phyloP scores from a whole-genome alignment of 2,113 vertebrate species.

The Grammomys dolichurus region DNA sequence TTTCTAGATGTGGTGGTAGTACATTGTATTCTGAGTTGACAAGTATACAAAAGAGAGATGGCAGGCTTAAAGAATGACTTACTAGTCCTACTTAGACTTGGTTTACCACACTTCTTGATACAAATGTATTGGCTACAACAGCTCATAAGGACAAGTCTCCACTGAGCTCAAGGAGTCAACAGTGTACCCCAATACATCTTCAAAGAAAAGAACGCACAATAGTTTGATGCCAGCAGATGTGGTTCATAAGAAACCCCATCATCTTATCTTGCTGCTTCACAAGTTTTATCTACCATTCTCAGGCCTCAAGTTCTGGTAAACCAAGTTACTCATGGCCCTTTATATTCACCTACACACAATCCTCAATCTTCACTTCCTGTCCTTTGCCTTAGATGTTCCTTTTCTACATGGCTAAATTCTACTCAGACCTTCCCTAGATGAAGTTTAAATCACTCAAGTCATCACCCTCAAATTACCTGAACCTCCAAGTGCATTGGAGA shows the following conservation, averaged over 20 bases:
- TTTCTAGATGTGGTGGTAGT: background rate
- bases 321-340: background rate
- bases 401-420: background rate
- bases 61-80: background rate
- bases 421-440: background rate
- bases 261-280: background rate
- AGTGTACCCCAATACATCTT: too few relatives aligned
- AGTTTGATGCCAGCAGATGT: background rate
- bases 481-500: background rate
- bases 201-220: too few relatives aligned
- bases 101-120: background rate
- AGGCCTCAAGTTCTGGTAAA: background rate
- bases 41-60: background rate
- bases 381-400: background rate
- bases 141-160: background rate
- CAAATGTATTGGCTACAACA: background rate
- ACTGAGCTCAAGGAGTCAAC: too few relatives aligned
- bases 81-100: background rate
- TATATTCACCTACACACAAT: background rate
- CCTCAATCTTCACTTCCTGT: too few relatives aligned
- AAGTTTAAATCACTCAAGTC: background rate
- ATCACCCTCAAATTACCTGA: conserved; percentile 6
- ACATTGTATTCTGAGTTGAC: background rate
- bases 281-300: background rate
- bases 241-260: background rate